Base-by-base conservation (phyloP, 2,888 invertebrate genomes). In the Bellardia pandia region DNA sequence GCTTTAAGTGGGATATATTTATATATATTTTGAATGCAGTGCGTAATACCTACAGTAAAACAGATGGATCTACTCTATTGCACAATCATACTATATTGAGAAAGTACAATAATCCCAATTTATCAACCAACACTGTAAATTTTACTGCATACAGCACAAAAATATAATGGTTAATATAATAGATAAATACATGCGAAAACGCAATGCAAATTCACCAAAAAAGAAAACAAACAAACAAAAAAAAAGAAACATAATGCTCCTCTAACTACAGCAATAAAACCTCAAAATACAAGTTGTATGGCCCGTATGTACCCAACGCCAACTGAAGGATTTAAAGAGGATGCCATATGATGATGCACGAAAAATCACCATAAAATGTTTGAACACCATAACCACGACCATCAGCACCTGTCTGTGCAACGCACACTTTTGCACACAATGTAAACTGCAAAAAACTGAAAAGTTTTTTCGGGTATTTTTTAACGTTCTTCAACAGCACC, bases 151-250 rank as follows among this genome's bases (percentile, higher is more conserved):
- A 72, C 74, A 81, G 66, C 64, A 84, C 58, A 72, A 80, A 86
- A 68, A 85, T 83, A 62, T 81, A 84, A 88, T 81, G 77, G 85
- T 82, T 83, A 86, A 83, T 75, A 85, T 68, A 84, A 88, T 88
- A 88, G 85, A 88, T 88, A 86, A 86, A 87, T 81, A 86, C 85
- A 88, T 89, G 81, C 82, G 88, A 89, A 84, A 88, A 89, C 86
- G 89, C 88, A 86, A 76, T 56, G 72, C 14, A 68, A 87, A 58
- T 71, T 62, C 48, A 68, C 64, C 74, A 88, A 79, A 84, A 74
- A 23, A 23, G 23, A 23, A 23, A 23, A 23, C 23, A 23, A 23
- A 23, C 23, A 23, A 23, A 23, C 23, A 23, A 69, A 42, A 84
- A 37, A 45, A 66, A 51, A 80, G 62, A 66, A 68, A 7, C 37